Base-by-base conservation (phyloP, 2,888 invertebrate species). In the Eilema depressum region DNA sequence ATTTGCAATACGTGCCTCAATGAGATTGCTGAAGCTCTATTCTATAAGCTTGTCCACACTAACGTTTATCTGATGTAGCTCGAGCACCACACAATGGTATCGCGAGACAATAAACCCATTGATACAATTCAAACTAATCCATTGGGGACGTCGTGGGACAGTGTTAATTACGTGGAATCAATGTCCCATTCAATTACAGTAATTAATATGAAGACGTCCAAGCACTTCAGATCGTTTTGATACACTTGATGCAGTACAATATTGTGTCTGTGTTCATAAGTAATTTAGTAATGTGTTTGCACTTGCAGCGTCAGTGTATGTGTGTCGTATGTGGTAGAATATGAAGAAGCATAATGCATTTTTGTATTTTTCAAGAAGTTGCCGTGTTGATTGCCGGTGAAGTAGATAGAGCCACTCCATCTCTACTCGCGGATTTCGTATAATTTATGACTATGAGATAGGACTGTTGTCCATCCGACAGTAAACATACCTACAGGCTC, bases 171-270 rank as follows among this genome's bases (percentile, higher is more conserved):
- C n/a, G 10, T 30, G 3, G 28, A 23, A 11, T 63, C n/a, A 47
- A 26, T n/a, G 41, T 20, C 1, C 26, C 28, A 28, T 47, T 26
- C 47, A 47, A 63, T 47, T 47, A 26, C 47, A 47, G 63, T 47
- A 47, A 47, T 47, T 41, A 63, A 63, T 63, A 63, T 63, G 17
- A 33, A 11, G 63, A 63, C 12, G 33, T 61, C 5, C 25, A 25
- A 25, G 37, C 25, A 25, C 25, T 37, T 12, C 14, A 23, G 23
- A 25, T 23, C 14, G 25, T 14, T 62, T 62, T 37, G n/a, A 37
- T 23, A 62, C 23, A 23, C 23, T 37, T 37, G 37, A 23, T 25
- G 14, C 23, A 37, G 12, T 62, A 12, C 14, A 33, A 33, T 23
- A 33, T 33, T 12, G n/a, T 59, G 4, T 33, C 14, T 23, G 12